Evolutionary conservation across 2,113 vertebrate species (phyloP), one percentile per base, ranked within the genome.

Genomic region (Cygnus buccinator): DNA sequence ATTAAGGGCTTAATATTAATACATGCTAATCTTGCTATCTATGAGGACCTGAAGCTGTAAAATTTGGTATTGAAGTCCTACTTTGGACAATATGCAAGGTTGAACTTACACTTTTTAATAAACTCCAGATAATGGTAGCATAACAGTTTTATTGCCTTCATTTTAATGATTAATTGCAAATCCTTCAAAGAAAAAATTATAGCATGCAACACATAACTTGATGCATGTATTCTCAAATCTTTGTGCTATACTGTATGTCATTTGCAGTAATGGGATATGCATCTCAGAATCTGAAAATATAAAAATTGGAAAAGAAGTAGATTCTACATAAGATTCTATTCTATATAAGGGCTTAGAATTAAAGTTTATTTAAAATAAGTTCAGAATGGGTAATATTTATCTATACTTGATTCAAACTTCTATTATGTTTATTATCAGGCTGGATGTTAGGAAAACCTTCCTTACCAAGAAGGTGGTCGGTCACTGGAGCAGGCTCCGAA

Each of bases 1-100:
- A 91, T 94, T 95, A 94, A 79, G 39, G 87, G 80, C 92, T 92
- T 95, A 94, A 75, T 84, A 57, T 41, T 95, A 95, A 78, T 87
- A 57, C 28, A 55, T 75, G 21, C 11, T 94, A 82, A 96, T 95
- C 80, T 91, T 89, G 86, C 82, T 95, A 96, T 87, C 66, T 89
- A 10, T 84, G 70, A 89, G 62, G 80, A 81, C 73, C 73, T 76
- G 87, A 81, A 94, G 62, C 73, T 79, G 66, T 65, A 75, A 82
- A 91, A 91, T 84, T 87, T 89, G 39, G 68, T 78, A 84, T 26
- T 81, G 77, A 87, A 82, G 62, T 35, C 35, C 35, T 35, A 35
- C 35, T 35, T 35, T 35, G 68, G 80, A 82, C 79, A 80, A 71
- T 48, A 44, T 28, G 15, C 0, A 5, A 89, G 57, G 22, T 10